Evolutionary conservation across 2,888 invertebrate species (phyloP).

Genomic region (Notodonta ziczac): DNA sequence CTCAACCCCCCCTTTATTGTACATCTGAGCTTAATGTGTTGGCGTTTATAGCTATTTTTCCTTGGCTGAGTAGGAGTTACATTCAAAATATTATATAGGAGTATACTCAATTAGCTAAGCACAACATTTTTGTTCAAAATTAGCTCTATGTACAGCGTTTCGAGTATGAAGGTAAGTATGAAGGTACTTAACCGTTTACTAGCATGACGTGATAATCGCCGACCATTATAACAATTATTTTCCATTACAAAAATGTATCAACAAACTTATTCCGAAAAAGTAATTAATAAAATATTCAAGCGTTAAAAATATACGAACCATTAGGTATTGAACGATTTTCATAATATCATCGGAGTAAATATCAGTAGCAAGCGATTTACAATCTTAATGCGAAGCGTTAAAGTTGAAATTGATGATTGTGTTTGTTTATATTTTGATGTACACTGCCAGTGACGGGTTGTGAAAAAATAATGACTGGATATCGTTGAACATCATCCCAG

Average conservation of each 20-base stretch:
- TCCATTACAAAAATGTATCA: neutral
- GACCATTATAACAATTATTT: neutral
- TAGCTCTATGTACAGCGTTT: no score
- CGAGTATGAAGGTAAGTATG: no score
- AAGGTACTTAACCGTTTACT: no score
- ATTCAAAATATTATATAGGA: no score
- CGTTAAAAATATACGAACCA: neutral
- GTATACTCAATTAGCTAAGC: no score
- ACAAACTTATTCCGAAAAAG: neutral
- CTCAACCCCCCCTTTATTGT: conserved; percentile 53
- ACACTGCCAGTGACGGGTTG: neutral
- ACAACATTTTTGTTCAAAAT: no score
- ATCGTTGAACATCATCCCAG: neutral
- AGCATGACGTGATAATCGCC: no score
- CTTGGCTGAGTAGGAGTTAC: no score
- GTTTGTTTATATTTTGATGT: neutral
- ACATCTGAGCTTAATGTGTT: conserved; percentile 40
- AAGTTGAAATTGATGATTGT: neutral
- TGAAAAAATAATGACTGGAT: conserved; percentile 5
- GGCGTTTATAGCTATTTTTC: conserved; percentile 10
- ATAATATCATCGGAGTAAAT: neutral
- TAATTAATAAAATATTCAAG: conserved; percentile 2
- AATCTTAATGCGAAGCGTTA: neutral
- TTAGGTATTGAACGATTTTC: conserved; percentile 1
- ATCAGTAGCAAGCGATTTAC: neutral